Base-by-base conservation (phyloP, 1,140 invertebrate genomes). In the Magallana angulata region DNA sequence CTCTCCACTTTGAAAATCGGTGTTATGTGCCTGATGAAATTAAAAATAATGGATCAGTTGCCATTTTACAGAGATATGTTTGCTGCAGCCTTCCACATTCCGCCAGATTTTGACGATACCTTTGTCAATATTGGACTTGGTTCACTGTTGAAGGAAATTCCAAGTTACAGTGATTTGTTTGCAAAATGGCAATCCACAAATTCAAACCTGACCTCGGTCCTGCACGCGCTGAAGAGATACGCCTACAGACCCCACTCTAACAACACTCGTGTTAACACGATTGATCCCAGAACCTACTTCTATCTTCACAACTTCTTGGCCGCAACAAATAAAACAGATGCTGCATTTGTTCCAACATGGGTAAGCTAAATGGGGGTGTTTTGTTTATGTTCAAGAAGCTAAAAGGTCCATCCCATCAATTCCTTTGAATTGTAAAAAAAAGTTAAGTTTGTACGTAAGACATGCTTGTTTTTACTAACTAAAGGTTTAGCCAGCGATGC, bases 71-170 rank as follows among this genome's bases (percentile, higher is more conserved):
- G 91, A 36, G 60, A 84, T 6, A 84, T 36, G 7, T 92, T 90
- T 80, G 8, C 82, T 8, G 57, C 18, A 8, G 92, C 91, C 1
- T 94, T 94, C 85, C 91, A 91, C 64, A 93, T 94, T 59, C 93
- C 93, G 3, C 92, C 93, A 3, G 93, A 94, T 81, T 94, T 94
- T 89, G 93, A 94, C 86, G 93, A 94, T 85, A 93, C 92, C 1
- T 94, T 93, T 86, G 90, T 94, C 8, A 94, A 94, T 88, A 64
- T 94, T 62, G 93, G 92, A 36, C 86, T 94, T 0, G 93, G 93
- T 6, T 85, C 90, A 12, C 81, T 92, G 14, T 86, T 94, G 57
- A 83, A 36, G 6, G 76, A 91, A 58, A 76, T 90, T 16, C 30
- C 84, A 4, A 64, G 90, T 3, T 92, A 93, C 68, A 86, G 88